Evolutionary conservation across 2,113 vertebrate genomes (phyloP).

Genomic region (Baryphthengus martii): DNA sequence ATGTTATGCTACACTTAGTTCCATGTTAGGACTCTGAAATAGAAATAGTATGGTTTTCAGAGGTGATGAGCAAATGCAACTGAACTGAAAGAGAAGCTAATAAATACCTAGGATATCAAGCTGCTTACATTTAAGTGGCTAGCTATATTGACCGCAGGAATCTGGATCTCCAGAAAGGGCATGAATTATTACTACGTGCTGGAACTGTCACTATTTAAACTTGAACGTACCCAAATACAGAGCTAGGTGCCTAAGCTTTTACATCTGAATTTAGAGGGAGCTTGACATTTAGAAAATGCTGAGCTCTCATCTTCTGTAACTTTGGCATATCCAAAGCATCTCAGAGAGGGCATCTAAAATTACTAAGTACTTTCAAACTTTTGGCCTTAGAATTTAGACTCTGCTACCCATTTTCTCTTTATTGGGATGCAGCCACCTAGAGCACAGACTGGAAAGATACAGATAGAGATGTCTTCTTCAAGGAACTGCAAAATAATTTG

Average conservation of each 20-base stretch:
- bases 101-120: not conserved
- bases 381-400: not conserved
- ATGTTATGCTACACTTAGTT: not conserved
- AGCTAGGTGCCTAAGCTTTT: not conserved
- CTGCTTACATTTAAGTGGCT: not conserved
- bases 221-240: not conserved
- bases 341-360: not conserved
- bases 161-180: not conserved
- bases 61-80: not conserved
- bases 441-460: not conserved
- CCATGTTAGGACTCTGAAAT: not conserved
- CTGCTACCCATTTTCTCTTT: not conserved
- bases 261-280: not conserved
- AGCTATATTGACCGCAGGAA: not conserved
- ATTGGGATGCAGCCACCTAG: not conserved
- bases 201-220: not conserved
- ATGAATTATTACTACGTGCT: not conserved
- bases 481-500: not conserved
- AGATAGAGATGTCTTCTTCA: not conserved
- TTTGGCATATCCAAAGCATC: not conserved
- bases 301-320: not conserved
- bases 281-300: conserved; percentile 3
- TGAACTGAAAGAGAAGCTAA: not conserved
- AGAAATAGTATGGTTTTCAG: not conserved
- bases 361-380: not conserved